These are phyloP conservation scores for Brachionus asplanchnoidis DNA, from an alignment of 1,140 invertebrate species.

Conservation along the genomic window DNA sequence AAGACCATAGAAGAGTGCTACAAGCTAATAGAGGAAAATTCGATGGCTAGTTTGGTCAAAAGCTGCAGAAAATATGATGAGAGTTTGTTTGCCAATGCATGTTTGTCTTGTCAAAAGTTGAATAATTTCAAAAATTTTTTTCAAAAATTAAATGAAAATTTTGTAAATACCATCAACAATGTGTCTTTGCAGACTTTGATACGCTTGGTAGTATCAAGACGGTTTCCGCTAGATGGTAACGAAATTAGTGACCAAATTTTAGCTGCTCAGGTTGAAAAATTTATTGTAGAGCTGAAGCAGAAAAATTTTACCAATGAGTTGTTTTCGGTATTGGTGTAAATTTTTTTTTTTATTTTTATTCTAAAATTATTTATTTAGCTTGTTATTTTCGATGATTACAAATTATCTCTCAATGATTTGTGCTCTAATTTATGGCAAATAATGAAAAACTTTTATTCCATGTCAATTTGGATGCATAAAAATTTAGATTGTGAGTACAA, in stretches of 20 bases:
- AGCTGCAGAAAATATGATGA: slow-evolving; percentile 11
- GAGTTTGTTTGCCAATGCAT: neutral
- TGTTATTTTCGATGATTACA: neutral
- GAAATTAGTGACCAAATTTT: neutral
- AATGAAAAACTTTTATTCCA: slow-evolving; percentile 23
- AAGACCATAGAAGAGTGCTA: neutral
- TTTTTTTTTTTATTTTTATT: too few relatives aligned
- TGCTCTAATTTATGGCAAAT: slow-evolving; percentile 7
- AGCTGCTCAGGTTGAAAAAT: neutral
- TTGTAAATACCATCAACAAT: neutral
- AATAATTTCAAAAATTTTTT: neutral
- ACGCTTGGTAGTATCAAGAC: neutral
- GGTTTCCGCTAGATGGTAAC: neutral
- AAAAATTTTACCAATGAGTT: slow-evolving; percentile 14
- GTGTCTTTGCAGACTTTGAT: neutral
- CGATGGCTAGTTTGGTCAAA: neutral
- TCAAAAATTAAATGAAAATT: neutral
- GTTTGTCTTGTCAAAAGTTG: neutral
- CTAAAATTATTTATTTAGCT: neutral
- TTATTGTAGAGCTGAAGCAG: neutral
- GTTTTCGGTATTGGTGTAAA: slow-evolving; percentile 10
- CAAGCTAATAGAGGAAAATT: slow-evolving; percentile 13
- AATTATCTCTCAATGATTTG: neutral
- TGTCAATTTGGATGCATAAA: slow-evolving; percentile 8
- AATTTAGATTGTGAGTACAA: neutral